A percentile compares a stretch with the other conserved stretches of the same genome.
Conservation (phyloP, 2,113 vertebrate species). For the Promerops cafer region DNA sequence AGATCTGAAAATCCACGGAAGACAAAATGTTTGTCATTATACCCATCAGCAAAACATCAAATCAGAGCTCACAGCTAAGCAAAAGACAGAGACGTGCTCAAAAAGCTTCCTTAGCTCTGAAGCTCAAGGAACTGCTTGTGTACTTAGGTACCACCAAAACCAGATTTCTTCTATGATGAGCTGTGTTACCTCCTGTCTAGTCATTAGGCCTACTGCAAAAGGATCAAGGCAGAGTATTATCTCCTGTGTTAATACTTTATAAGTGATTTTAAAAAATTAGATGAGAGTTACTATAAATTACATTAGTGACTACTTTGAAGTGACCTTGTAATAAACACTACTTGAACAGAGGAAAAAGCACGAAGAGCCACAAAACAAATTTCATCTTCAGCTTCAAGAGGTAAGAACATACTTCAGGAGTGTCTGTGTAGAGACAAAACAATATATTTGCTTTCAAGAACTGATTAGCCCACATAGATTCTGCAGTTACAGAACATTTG, state of each 20-base stretch:
- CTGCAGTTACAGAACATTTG: neutral
- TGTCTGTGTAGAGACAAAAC: neutral
- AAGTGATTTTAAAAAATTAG: neutral
- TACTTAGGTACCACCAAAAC: neutral
- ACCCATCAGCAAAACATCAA: neutral
- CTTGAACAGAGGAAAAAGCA: neutral
- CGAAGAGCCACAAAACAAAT: neutral
- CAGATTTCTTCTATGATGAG: neutral
- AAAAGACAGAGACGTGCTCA: neutral
- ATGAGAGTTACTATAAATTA: neutral
- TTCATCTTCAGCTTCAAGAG: neutral
- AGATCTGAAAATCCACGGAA: neutral
- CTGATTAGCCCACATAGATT: neutral
- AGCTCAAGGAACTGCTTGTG: neutral
- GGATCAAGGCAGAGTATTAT: neutral
- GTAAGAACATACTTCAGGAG: neutral
- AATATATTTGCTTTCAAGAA: neutral
- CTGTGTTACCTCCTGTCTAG: neutral
- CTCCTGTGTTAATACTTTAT: neutral
- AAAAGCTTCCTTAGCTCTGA: neutral
- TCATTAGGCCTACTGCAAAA: neutral
- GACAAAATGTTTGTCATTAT: neutral
- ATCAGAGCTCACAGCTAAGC: neutral
- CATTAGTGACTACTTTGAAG: neutral
- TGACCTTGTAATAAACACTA: neutral